phyloP scores from a whole-genome alignment of 2,888 invertebrate species.

The Clivina fossor region DNA sequence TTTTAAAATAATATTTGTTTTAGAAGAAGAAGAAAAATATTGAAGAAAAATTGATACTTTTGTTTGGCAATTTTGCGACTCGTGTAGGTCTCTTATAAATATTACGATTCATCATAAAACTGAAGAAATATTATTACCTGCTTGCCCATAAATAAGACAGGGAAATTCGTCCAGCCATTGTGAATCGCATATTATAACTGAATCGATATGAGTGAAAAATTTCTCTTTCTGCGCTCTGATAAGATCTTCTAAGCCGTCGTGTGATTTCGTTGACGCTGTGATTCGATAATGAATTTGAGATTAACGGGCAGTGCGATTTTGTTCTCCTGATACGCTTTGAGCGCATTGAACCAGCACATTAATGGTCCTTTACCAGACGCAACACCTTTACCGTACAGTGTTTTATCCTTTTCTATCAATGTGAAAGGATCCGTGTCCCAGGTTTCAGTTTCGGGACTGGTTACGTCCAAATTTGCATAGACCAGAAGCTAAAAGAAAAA shows the following conservation, averaged over 20 bases:
- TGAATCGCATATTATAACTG: constrained; percentile 50
- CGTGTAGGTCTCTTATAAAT: no score
- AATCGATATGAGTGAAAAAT: constrained; percentile 50
- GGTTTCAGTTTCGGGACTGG: constrained; percentile 45
- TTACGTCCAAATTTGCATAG: constrained; percentile 53
- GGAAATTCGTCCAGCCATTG: constrained; percentile 55
- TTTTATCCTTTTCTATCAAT: constrained; percentile 47
- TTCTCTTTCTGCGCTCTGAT: constrained; percentile 47
- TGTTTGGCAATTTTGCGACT: no score
- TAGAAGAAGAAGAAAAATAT: no score
- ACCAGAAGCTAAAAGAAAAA: constrained; percentile 46
- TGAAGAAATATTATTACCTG: no score
- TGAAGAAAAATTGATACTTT: no score
- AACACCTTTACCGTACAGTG: constrained; percentile 51
- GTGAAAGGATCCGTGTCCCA: constrained; percentile 53
- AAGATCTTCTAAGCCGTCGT: constrained; percentile 50
- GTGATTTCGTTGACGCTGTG: constrained; percentile 51
- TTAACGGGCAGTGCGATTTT: constrained; percentile 52
- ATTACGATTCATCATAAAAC: no score
- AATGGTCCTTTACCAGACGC: constrained; percentile 53
- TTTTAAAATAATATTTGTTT: no score
- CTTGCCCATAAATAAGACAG: constrained; percentile 53
- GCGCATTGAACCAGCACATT: constrained; percentile 52
- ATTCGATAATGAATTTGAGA: constrained; percentile 53
- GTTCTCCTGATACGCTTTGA: constrained; percentile 48